phyloP scores from a whole-genome alignment of 1,140 invertebrate genomes.

The Ectropis grisescens region DNA sequence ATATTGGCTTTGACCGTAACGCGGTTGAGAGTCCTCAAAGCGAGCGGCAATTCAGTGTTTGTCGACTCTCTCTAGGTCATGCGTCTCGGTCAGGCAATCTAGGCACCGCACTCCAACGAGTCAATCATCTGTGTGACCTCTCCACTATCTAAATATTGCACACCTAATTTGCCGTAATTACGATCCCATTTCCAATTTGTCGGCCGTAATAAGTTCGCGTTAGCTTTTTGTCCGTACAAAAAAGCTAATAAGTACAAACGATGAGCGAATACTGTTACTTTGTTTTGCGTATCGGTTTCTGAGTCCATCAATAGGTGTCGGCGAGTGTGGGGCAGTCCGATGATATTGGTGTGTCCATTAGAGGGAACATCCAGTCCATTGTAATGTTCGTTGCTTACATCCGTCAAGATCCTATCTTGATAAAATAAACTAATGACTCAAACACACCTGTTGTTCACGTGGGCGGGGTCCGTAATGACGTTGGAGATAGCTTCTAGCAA shows the following conservation, averaged over 20 bases:
- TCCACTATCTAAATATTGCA: constrained; percentile 43
- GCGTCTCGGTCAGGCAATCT: background rate
- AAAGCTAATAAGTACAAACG: constrained; percentile 27
- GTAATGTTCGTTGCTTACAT: constrained; percentile 40
- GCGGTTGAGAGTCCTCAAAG: constrained; percentile 20
- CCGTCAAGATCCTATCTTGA: constrained; percentile 55
- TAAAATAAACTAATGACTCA: constrained; percentile 53
- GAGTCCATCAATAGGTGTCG: constrained; percentile 32
- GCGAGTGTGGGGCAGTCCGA: constrained; percentile 9
- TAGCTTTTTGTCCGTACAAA: constrained; percentile 34
- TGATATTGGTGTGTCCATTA: constrained; percentile 41
- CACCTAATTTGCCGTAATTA: constrained; percentile 26
- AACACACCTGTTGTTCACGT: constrained; percentile 36
- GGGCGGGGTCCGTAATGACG: constrained; percentile 32
- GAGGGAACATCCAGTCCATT: constrained; percentile 47
- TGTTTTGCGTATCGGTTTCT: constrained; percentile 52
- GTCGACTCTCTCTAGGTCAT: constrained; percentile 24
- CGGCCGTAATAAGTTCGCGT: constrained; percentile 36
- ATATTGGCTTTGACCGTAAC: constrained; percentile 32
- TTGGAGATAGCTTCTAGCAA: constrained; percentile 34
- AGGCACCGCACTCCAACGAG: constrained; percentile 16
- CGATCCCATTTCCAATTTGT: constrained; percentile 40
- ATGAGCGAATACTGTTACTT: constrained; percentile 53
- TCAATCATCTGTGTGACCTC: constrained; percentile 31
- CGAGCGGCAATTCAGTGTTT: constrained; percentile 14